Evolutionary conservation across 2,113 vertebrate genomes (phyloP).

Genomic region (Bolborhynchus lineola): DNA sequence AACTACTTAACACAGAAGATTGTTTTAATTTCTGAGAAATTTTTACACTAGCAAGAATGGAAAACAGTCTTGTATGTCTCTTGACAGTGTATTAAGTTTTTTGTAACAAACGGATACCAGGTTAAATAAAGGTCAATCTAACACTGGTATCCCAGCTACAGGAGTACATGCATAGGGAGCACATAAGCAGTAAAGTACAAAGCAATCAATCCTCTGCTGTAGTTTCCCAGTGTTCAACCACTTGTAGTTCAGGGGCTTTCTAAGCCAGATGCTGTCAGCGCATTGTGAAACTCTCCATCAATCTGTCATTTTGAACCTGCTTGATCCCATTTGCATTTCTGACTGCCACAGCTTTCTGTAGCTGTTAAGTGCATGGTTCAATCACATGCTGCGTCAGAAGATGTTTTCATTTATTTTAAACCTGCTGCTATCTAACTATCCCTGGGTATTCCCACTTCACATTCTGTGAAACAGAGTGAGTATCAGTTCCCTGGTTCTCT

Average conservation of each 20-base stretch:
- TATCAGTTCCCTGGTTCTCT: neutral
- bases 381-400: neutral
- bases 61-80: neutral
- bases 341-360: neutral
- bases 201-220: rapidly evolving
- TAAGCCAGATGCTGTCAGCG: neutral
- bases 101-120: neutral
- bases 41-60: neutral
- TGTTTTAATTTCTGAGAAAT: neutral
- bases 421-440: neutral
- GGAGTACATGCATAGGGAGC: neutral
- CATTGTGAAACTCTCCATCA: neutral
- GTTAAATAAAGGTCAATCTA: neutral
- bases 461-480: neutral
- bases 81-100: neutral
- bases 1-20: neutral
- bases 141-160: neutral
- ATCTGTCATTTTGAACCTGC: neutral
- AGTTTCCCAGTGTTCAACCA: neutral
- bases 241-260: neutral
- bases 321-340: neutral
- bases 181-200: neutral
- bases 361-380: neutral
- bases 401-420: neutral
- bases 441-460: neutral